Conservation (phyloP, 2,797 vertebrate species). For the Takifugu rubripes region DNA sequence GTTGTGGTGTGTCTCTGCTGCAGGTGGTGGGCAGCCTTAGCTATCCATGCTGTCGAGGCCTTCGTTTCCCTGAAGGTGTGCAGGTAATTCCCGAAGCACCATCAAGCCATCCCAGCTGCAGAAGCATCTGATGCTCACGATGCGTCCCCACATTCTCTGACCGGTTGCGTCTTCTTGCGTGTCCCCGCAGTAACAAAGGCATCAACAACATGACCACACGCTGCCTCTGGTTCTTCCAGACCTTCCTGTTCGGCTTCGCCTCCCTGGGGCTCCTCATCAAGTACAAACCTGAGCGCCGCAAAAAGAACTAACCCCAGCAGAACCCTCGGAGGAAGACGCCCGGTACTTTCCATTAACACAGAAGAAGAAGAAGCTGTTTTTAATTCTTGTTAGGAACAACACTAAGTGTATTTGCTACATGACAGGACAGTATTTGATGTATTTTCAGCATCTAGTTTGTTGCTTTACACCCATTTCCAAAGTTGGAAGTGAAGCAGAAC, state of each 20-base stretch:
- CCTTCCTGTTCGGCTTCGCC: slow-evolving; percentile 82
- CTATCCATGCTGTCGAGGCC: slow-evolving; percentile 81
- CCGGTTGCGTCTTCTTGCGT: not conserved
- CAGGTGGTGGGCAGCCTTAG: slow-evolving; percentile 83
- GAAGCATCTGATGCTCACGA: no score
- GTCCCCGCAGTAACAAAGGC: slow-evolving; percentile 80
- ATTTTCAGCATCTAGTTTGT: no score
- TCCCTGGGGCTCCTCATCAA: slow-evolving; percentile 84
- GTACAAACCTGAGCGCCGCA: slow-evolving; percentile 78
- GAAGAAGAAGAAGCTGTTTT: slow-evolving; percentile 4
- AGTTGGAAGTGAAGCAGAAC: no score
- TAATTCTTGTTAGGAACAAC: no score
- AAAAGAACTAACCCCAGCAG: slow-evolving; percentile 65
- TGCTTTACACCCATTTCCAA: no score
- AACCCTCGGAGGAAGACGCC: not conserved
- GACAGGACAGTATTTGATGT: no score
- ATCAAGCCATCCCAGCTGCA: no score
- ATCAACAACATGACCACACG: slow-evolving; percentile 63
- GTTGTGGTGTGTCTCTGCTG: slow-evolving; percentile 17
- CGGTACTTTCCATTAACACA: slow-evolving; percentile 8
- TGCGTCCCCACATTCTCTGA: no score
- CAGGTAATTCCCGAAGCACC: slow-evolving; percentile 74
- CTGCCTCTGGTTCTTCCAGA: slow-evolving; percentile 85
- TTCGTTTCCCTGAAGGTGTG: slow-evolving; percentile 77
- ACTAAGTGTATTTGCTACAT: no score